Base-by-base conservation (phyloP, 1,140 invertebrate species). In the Harlomillsia oculata region DNA sequence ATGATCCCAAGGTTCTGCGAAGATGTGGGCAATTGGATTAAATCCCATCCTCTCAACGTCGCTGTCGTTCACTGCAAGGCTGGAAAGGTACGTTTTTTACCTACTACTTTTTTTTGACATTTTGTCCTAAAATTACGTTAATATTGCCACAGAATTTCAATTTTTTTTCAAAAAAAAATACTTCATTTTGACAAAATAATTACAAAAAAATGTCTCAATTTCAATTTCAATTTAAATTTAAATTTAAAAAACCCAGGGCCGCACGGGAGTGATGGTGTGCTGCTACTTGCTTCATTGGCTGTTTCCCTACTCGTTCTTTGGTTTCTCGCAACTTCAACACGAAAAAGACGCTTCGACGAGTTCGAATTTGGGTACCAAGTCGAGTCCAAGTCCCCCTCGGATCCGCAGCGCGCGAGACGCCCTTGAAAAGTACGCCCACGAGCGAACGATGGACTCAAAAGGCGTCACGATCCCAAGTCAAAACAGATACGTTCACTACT, bases 401-500 rank as follows among this genome's bases (percentile, higher is more conserved):
- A 45, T 78, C 84, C 64, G 88, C 83, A 69, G 67, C 72, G 87
- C 94, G 32, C 79, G 83, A 54, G 85, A 90, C 54, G 93, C 92
- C 45, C 78, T 99, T 30, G 84, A 82, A 69, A 89, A 80, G 77
- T 98, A 96, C 77, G 92, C 87, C 56, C 80, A 81, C 65, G 82
- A 84, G 70, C 80, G 94, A 69, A 95, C 94, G 44, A 83, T 85
- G 69, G 90, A 97, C 77, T 78, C 80, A 68, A 92, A 82, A 81
- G 90, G 93, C 57, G 96, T 99, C 36, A 99, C 96, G 54, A 99
- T 99, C 75, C 96, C 95, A 67, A 96, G 90, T 66, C 96, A 99
- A 74, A 79, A 89, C 59, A 81, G 93, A 66, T 99, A 97, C 76
- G 93, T 99, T 28, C 60, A 81, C 70, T 99, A 99, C 78, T 99